Conservation (phyloP, 2,888 invertebrate species). For the Steromphala cineraria region DNA sequence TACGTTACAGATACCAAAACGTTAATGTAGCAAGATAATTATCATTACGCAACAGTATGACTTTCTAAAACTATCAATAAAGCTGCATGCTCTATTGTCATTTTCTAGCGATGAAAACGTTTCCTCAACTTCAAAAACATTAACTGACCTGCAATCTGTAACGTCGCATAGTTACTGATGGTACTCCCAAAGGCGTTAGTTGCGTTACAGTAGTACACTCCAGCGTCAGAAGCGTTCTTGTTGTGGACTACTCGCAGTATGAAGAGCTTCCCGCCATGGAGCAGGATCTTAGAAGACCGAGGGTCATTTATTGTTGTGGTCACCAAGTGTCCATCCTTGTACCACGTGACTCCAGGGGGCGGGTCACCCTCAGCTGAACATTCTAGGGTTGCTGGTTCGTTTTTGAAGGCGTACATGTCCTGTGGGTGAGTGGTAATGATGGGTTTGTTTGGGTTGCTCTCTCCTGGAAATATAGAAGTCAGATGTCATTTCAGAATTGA, state of each 20-base stretch:
- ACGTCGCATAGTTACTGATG: conserved; percentile 8
- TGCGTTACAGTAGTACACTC: conserved; percentile 3
- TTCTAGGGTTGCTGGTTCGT: not conserved
- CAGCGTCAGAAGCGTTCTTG: not conserved
- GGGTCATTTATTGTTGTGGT: not conserved
- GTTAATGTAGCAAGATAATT: no score
- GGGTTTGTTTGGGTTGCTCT: not conserved
- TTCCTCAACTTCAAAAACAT: no score
- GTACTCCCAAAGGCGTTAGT: conserved; percentile 11
- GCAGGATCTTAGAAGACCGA: not conserved
- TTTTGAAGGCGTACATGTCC: not conserved
- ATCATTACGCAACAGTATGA: no score
- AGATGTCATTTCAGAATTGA: no score
- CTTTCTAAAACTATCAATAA: no score
- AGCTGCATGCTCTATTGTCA: no score
- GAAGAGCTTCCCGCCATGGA: not conserved
- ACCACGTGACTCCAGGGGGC: conserved; percentile 10
- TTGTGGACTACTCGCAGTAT: not conserved
- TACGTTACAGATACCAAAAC: no score
- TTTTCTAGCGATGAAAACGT: no score
- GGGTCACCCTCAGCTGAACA: conserved; percentile 13
- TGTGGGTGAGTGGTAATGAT: not conserved
- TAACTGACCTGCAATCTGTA: conserved; percentile 3
- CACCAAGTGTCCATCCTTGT: not conserved
- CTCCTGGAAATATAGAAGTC: not conserved